phyloP scores from a whole-genome alignment of 2,113 vertebrate genomes.

The Istiophorus platypterus region DNA sequence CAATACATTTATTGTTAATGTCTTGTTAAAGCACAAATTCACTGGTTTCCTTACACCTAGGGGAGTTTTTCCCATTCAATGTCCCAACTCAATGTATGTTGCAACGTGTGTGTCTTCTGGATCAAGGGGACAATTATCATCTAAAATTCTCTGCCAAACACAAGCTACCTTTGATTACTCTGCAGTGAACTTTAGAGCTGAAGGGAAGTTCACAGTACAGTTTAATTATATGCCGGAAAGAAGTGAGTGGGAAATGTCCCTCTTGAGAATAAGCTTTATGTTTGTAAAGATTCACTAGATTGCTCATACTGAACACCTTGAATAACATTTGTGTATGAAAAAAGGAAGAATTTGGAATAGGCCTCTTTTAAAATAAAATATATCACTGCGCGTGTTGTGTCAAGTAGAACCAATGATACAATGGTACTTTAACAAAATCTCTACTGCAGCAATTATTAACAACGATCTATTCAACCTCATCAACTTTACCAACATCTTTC shows the following conservation, averaged over 20 bases:
- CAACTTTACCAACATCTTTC: too few relatives aligned
- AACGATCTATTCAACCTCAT: too few relatives aligned
- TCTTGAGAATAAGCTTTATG: constrained; percentile 7
- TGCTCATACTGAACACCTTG: background rate
- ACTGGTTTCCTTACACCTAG: background rate
- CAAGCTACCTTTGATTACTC: constrained; percentile 25
- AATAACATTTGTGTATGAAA: background rate
- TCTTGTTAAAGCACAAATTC: constrained; percentile 25
- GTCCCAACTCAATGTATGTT: constrained; percentile 26
- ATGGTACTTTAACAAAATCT: too few relatives aligned
- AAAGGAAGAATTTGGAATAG: too few relatives aligned
- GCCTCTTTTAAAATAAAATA: background rate
- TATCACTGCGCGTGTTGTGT: background rate
- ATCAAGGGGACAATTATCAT: background rate
- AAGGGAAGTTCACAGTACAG: constrained; percentile 34
- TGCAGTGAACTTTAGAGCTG: constrained; percentile 8
- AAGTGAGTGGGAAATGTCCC: background rate
- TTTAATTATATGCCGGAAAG: constrained; percentile 23
- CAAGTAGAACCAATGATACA: too few relatives aligned
- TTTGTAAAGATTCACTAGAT: background rate
- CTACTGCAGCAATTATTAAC: too few relatives aligned
- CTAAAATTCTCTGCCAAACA: constrained; percentile 24
- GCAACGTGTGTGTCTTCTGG: constrained; percentile 3
- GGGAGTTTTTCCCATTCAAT: constrained; percentile 19
- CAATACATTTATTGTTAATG: constrained; percentile 42